Evolutionary conservation across 2,113 vertebrate species (phyloP).

Genomic region (Sturnus vulgaris): DNA sequence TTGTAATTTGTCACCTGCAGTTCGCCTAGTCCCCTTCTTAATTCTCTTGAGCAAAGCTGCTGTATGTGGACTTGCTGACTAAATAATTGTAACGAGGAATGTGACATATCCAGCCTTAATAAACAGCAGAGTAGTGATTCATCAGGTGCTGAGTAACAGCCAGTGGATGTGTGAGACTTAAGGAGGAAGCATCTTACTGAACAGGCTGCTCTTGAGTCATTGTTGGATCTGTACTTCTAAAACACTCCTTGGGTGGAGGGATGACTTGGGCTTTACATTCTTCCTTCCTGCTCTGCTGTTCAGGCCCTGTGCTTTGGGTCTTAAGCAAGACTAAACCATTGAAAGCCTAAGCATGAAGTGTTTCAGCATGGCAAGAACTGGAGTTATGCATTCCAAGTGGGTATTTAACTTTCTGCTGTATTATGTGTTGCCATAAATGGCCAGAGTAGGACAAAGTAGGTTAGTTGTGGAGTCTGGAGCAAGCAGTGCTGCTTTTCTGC

Average conservation of each 20-base stretch:
- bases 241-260: not conserved
- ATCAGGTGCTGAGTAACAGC: conserved; percentile 7
- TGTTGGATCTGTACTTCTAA: not conserved
- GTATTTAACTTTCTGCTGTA: not conserved
- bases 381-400: not conserved
- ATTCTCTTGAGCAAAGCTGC: not conserved
- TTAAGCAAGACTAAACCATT: not conserved
- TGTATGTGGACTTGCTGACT: not conserved
- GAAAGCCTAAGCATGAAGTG: not conserved
- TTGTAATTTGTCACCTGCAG: not conserved
- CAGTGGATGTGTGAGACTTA: not conserved
- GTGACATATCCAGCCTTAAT: not conserved
- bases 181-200: not conserved
- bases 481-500: not conserved
- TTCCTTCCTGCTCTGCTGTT: not conserved
- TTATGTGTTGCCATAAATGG: conserved; percentile 17
- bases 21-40: not conserved
- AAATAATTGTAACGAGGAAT: not conserved
- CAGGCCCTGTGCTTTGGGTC: not conserved
- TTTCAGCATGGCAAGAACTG: not conserved
- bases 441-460: not conserved
- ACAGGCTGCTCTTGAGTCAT: not conserved
- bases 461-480: not conserved
- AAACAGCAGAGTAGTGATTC: conserved; percentile 19
- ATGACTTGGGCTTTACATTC: not conserved